phyloP scores from a whole-genome alignment of 2,113 vertebrate genomes.

The Rhinoptilus africanus region DNA sequence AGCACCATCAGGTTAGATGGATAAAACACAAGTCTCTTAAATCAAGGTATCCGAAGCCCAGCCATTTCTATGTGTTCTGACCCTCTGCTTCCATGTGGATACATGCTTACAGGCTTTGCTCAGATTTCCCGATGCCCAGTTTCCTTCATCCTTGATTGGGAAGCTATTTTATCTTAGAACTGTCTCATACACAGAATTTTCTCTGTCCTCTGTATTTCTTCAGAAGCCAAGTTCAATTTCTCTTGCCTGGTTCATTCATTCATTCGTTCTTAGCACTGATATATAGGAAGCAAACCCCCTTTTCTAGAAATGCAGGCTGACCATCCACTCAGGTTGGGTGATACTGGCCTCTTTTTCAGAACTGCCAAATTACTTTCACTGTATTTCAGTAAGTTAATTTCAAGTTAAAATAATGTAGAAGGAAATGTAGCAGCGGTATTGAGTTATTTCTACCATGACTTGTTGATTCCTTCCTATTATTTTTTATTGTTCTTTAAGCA shows the following conservation, averaged over 20 bases:
- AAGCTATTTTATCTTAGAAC: neutral
- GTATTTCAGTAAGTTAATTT: conserved; percentile 2
- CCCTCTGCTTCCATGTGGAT: neutral
- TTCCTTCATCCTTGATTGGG: neutral
- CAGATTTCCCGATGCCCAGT: neutral
- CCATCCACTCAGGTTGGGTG: neutral
- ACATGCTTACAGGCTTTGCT: neutral
- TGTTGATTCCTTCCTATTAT: neutral
- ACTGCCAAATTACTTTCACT: neutral
- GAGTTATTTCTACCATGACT: neutral
- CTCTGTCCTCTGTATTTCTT: neutral
- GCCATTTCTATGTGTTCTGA: rapidly evolving
- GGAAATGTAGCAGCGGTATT: neutral
- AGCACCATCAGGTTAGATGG: neutral
- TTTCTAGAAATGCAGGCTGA: neutral
- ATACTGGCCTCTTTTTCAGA: neutral
- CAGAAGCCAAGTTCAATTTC: neutral
- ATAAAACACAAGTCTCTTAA: neutral
- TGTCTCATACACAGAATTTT: neutral
- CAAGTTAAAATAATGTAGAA: neutral
- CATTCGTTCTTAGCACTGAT: neutral
- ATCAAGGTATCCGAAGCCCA: neutral
- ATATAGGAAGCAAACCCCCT: neutral
- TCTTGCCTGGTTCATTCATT: neutral
- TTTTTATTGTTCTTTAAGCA: conserved; percentile 17